Evolutionary conservation across 2,888 invertebrate species (phyloP), one percentile per base, ranked within the genome.

Genomic region (Callinectes sapidus): DNA sequence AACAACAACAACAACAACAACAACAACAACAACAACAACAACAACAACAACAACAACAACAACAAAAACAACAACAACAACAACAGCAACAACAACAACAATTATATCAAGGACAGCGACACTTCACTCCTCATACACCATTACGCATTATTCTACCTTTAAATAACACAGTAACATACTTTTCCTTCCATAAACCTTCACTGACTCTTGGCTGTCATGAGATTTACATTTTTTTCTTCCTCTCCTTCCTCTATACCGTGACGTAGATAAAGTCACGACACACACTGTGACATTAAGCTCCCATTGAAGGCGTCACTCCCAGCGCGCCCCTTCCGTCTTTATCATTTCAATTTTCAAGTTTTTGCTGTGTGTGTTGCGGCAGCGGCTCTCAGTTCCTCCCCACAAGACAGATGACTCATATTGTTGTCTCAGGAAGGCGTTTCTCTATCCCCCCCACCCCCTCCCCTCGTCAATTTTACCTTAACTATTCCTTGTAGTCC

Each of bases 341-440:
- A 71, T 71, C 71, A 71, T 81, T 81, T 81, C 81, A 81, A 81
- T 81, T 81, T 81, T 81, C 81, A 35, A 35, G 81, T 81, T 81
- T 81, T 81, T 81, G 81, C 16, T 14, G 71, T 6, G 28, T 71
- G 71, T 71, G 71, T 71, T 71, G 71, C 71, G 71, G 71, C 28
- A 71, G 71, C 71, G 71, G 71, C 71, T 28, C 28, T 71, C 71
- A 71, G 28, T n/a, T 10, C n/a, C 28, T 28, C 28, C 13, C 81
- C 14, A 35, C 10, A 81, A 81, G 81, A 81, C 81, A n/a, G 16
- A 81, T 81, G 61, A 88, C 55, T 55, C 90, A 85, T 85, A 85
- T 55, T 90, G 90, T 90, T 90, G 81, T 48, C 54, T 90, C 81
- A 48, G 54, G 54, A 2, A 42, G 42, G 42, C 42, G 42, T 42